A percentile compares a stretch with the other conserved stretches of the same genome.
These are phyloP conservation scores for Holothuria scabra DNA, from an alignment of 53 echinoderm and acorn worm species.

Conservation along the genomic window DNA sequence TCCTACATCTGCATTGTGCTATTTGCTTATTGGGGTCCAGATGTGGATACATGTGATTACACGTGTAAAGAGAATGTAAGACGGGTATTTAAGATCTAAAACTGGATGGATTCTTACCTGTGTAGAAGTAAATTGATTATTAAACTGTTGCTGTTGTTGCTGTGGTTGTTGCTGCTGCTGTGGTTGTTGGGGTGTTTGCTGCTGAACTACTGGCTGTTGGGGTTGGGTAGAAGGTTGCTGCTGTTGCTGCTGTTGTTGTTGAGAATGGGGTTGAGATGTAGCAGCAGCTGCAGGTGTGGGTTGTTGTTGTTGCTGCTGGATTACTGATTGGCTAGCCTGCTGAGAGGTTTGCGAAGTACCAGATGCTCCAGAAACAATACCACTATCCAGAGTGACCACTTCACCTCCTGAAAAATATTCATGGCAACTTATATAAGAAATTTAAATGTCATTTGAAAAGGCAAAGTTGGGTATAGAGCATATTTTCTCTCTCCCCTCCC, in stretches of 20 bases:
- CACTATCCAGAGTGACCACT: constrained; percentile 75
- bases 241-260: not conserved
- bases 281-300: constrained; percentile 7
- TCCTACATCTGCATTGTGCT: too few relatives aligned
- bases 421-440: not conserved
- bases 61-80: too few relatives aligned
- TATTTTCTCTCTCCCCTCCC: too few relatives aligned
- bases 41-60: too few relatives aligned
- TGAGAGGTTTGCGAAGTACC: constrained; percentile 47
- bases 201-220: constrained; percentile 44
- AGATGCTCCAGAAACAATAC: constrained; percentile 69
- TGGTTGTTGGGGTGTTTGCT: constrained; percentile 43
- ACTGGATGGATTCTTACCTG: constrained; percentile 9
- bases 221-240: constrained; percentile 6
- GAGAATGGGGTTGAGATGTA: constrained; percentile 42
- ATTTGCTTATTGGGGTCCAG: too few relatives aligned
- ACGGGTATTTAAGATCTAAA: too few relatives aligned
- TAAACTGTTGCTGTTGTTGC: constrained; percentile 43
- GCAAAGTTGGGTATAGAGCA: too few relatives aligned
- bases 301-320: constrained; percentile 50
- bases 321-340: constrained; percentile 49
- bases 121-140: constrained; percentile 16
- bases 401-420: constrained; percentile 45
- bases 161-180: constrained; percentile 48
- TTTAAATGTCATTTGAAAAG: not conserved